A percentile compares a stretch with the other conserved stretches of the same genome.
Conservation (phyloP, 2,113 vertebrate species). For the Thunnus thynnus region DNA sequence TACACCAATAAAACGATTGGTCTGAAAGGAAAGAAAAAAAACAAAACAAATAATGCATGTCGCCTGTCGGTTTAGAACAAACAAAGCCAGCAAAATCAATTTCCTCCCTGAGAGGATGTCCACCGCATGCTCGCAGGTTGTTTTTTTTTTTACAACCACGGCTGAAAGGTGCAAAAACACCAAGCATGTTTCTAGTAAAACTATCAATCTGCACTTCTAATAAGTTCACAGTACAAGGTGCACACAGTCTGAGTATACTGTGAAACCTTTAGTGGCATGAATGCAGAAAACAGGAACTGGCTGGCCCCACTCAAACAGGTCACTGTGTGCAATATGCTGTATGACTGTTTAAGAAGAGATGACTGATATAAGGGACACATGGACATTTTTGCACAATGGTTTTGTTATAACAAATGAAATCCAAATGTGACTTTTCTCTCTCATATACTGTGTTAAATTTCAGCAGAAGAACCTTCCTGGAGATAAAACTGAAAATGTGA, state of each 20-base stretch:
- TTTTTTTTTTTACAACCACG: conserved; percentile 34
- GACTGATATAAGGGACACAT: not conserved
- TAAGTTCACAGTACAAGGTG: conserved; percentile 22
- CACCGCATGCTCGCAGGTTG: conserved; percentile 46
- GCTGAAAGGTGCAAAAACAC: conserved; percentile 68
- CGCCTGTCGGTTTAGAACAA: conserved; percentile 52
- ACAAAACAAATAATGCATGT: conserved; percentile 33
- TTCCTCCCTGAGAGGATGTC: conserved; percentile 72
- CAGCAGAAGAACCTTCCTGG: conserved; percentile 4
- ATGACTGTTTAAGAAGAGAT: conserved; percentile 9
- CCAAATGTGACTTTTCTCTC: conserved; percentile 4
- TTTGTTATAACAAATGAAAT: not conserved
- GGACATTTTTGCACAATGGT: not conserved
- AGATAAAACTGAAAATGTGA: conserved; percentile 33
- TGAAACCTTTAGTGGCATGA: conserved; percentile 38
- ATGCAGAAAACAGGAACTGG: conserved; percentile 51
- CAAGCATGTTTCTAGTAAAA: conserved; percentile 48
- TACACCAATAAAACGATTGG: conserved; percentile 51
- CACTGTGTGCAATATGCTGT: conserved; percentile 5
- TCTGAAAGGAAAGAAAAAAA: conserved; percentile 43
- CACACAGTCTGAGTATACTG: conserved; percentile 15
- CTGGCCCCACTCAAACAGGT: conserved; percentile 35
- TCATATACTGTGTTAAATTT: conserved; percentile 20
- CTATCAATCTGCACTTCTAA: conserved; percentile 50
- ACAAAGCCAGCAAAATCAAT: conserved; percentile 66